Evolutionary conservation across 2,797 vertebrate species (phyloP).

Genomic region (Hypotaenidia okinawae): DNA sequence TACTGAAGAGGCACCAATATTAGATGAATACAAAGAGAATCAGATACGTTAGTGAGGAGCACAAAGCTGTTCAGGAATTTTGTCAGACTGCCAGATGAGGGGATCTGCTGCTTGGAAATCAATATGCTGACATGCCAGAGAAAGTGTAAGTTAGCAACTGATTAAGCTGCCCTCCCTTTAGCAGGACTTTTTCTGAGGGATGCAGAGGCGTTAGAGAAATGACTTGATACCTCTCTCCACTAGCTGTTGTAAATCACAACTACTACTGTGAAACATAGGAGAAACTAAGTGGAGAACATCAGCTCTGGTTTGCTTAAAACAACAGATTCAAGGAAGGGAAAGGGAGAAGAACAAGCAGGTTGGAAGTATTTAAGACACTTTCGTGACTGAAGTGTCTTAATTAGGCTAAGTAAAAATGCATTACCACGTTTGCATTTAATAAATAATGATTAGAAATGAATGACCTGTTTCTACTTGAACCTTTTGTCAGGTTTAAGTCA

Average conservation of each 20-base stretch:
- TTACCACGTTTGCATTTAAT: constrained; percentile 11
- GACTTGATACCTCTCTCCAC: neutral
- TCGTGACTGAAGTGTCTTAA: constrained; percentile 15
- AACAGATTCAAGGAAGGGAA: neutral
- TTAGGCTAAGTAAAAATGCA: constrained; percentile 41
- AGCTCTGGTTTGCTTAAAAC: neutral
- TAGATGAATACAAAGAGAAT: neutral
- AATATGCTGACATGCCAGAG: neutral
- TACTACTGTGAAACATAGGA: neutral
- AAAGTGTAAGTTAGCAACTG: neutral
- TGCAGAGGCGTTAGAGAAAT: neutral
- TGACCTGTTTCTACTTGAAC: neutral
- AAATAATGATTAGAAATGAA: constrained; percentile 31
- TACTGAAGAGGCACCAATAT: neutral
- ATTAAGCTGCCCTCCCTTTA: neutral
- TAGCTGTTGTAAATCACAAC: neutral
- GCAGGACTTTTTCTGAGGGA: neutral
- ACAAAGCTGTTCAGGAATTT: neutral
- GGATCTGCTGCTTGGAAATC: constrained; percentile 16
- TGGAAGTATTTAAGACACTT: constrained; percentile 9
- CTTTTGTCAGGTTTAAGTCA: constrained; percentile 12
- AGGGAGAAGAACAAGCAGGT: neutral
- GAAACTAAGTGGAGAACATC: neutral
- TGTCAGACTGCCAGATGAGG: neutral
- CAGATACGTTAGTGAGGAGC: neutral